Conservation (phyloP, 2,888 invertebrate species). For the Ornithoptera priamus region DNA sequence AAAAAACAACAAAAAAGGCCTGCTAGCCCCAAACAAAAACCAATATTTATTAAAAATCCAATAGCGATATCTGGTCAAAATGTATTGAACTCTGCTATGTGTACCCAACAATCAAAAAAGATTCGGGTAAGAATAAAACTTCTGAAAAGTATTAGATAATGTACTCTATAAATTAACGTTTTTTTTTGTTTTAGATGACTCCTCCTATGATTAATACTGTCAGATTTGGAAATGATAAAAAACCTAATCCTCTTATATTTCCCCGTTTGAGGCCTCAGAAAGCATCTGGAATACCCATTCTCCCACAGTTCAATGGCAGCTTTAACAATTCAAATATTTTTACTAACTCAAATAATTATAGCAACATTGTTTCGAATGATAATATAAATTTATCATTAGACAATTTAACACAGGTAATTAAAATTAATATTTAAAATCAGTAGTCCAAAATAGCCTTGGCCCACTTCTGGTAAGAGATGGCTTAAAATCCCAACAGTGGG, state of each 20-base stretch:
- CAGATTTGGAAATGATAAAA: conserved; percentile 48
- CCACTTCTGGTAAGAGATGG: too few species aligned
- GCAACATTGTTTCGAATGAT: conserved; percentile 48
- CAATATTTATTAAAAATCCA: conserved; percentile 53
- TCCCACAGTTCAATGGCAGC: conserved; percentile 52
- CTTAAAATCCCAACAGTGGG: too few species aligned
- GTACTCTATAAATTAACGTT: neutral
- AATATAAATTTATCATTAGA: conserved; percentile 74
- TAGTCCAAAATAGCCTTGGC: neutral
- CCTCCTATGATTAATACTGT: conserved; percentile 43
- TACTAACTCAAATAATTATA: conserved; percentile 32
- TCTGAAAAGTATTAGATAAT: conserved; percentile 7
- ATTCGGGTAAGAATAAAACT: conserved; percentile 52
- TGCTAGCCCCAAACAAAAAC: conserved; percentile 57
- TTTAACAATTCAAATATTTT: conserved; percentile 38
- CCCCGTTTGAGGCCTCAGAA: conserved; percentile 47
- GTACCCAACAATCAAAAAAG: conserved; percentile 52
- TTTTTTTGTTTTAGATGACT: conserved; percentile 38
- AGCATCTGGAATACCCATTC: conserved; percentile 42
- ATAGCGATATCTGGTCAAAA: conserved; percentile 46
- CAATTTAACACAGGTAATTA: conserved; percentile 70
- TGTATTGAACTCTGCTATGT: conserved; percentile 40
- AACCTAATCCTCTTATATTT: conserved; percentile 37
- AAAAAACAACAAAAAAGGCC: conserved; percentile 62
- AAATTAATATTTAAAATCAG: neutral